A percentile compares a stretch with the other conserved stretches of the same genome.
These are phyloP conservation scores for Reticulitermes lucifugus DNA, from an alignment of 2,888 invertebrate species.

Conservation along the genomic window DNA sequence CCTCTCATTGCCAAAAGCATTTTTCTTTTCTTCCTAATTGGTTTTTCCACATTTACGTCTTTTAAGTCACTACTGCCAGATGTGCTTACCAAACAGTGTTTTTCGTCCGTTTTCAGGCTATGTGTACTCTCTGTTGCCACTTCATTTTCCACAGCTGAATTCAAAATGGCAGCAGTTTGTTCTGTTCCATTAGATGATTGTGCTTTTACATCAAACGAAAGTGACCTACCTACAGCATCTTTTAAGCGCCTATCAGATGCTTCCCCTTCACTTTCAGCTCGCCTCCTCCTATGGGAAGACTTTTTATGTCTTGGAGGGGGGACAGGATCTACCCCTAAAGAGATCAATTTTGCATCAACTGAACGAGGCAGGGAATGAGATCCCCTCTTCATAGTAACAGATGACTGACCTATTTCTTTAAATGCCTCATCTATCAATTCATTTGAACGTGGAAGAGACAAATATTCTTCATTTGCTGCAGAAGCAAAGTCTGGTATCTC, in stretches of 20 bases:
- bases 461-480: constrained; percentile 47
- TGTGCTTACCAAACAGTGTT: not conserved
- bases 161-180: not conserved
- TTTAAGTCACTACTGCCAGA: not conserved
- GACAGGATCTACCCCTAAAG: constrained; percentile 40
- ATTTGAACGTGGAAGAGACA: constrained; percentile 52
- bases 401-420: constrained; percentile 50
- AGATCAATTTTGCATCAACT: constrained; percentile 49
- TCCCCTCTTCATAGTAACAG: constrained; percentile 47
- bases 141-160: constrained; percentile 18
- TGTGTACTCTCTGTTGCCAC: not conserved
- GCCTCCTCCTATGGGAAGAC: constrained; percentile 32
- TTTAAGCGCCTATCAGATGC: constrained; percentile 18
- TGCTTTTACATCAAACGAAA: constrained; percentile 39
- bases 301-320: constrained; percentile 44
- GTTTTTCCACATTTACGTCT: constrained; percentile 52
- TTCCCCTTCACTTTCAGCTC: constrained; percentile 53
- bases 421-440: constrained; percentile 53
- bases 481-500: constrained; percentile 41
- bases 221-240: constrained; percentile 1
- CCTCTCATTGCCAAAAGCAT: constrained; percentile 55
- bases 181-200: constrained; percentile 18
- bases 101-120: not conserved
- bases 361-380: constrained; percentile 50
- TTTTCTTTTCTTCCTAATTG: constrained; percentile 56